Evolutionary conservation across 2,888 invertebrate genomes (phyloP).

Genomic region (Dolichopus griseipennis): DNA sequence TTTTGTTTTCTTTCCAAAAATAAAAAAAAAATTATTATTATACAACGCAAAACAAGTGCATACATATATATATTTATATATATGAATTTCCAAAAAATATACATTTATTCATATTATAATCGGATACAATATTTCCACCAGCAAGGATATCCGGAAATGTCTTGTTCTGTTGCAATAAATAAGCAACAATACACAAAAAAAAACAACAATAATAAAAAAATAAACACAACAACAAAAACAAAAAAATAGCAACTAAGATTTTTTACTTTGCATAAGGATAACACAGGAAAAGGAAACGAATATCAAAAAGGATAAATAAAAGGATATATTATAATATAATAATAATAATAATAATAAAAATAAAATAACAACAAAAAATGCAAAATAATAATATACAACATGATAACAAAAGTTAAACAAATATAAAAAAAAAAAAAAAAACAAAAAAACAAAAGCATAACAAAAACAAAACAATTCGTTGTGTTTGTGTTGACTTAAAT

Average conservation of each 20-base stretch:
- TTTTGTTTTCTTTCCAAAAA: too few species aligned
- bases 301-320: slow-evolving; percentile 6
- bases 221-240: neutral
- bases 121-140: neutral
- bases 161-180: slow-evolving; percentile 2
- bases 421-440: too few species aligned
- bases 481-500: too few species aligned
- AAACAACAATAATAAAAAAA: neutral
- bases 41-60: neutral
- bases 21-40: too few species aligned
- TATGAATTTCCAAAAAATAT: too few species aligned
- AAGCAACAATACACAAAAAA: neutral
- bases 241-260: neutral
- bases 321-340: neutral
- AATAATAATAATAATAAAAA: neutral
- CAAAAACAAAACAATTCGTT: too few species aligned
- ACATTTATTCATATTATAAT: neutral
- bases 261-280: neutral
- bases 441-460: too few species aligned
- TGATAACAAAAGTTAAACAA: too few species aligned
- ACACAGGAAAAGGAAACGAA: slow-evolving; percentile 3
- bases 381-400: too few species aligned
- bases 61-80: neutral
- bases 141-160: slow-evolving; percentile 6
- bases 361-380: neutral